Base-by-base conservation (phyloP, 2,797 vertebrate species). In the Sebastes iracundus region DNA sequence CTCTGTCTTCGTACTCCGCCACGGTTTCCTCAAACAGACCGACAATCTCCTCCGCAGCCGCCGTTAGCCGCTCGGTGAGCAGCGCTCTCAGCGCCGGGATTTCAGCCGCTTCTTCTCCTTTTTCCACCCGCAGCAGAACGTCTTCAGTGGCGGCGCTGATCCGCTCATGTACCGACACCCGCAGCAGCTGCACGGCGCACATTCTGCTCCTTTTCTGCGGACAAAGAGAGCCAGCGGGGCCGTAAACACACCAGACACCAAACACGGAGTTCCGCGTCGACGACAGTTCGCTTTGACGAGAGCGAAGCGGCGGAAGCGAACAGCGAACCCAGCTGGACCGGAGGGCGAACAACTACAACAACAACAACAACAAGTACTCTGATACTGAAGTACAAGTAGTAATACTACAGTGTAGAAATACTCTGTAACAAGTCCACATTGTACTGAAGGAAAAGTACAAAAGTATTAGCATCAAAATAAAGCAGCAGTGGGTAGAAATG, bases 1-100 rank as follows among this genome's bases (percentile, higher is more conserved):
- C 63, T 80, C 83, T 2, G 23, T 77, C 61, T 18, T 87, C 81
- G 66, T 87, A 82, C 66, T 77, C 78, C 76, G 67, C 74, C 78
- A 87, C 68, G 59, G 84, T 82, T 52, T 84, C 78, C 82, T 86
- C 84, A 0, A 90, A 42, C 81, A 56, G 22, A 66, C 30, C 73
- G 20, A 87, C 69, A 25, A 90, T 86, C 69, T 91, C 90, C 75
- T 87, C 90, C 2, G 81, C 88, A 2, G 88, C 90, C 73, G 71
- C 90, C n/a, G 84, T 25, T 1, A 91, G 86, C 75, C 88, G 84
- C 81, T 89, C 84, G 49, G 82, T 88, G 71, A 92, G 84, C 77
- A 87, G 80, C 64, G 83, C 80, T 49, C 85, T 82, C 66, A 88
- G 30, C 58, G 61, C 6, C 16, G 82, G 67, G 30, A 72, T 1